Evolutionary conservation across 2,888 invertebrate genomes (phyloP).

Genomic region (Caenorhabditis virilis): DNA sequence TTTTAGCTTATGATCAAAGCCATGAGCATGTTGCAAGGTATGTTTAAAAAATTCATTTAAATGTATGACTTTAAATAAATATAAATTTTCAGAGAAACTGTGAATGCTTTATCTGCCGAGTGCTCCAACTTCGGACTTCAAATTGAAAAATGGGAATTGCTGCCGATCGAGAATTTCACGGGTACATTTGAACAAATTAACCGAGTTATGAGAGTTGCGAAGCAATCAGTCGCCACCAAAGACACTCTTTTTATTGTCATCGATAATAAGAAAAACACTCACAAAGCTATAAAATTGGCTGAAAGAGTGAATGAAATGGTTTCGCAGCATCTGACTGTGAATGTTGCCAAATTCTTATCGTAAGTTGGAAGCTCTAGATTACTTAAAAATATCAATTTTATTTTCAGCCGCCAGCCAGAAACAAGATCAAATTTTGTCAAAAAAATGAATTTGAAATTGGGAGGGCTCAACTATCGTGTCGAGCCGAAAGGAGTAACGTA

Average conservation of each 20-base stretch:
- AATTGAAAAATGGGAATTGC: background rate
- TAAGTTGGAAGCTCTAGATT: background rate
- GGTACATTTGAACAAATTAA: too few species aligned
- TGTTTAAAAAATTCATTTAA: too few species aligned
- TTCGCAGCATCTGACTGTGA: conserved; percentile 31
- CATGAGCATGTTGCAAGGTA: background rate
- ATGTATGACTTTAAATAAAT: too few species aligned
- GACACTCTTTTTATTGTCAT: too few species aligned
- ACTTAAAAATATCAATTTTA: background rate
- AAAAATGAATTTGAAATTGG: conserved; percentile 36
- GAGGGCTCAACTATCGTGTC: conserved; percentile 35
- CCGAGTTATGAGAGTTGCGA: too few species aligned
- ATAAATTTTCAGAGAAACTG: conserved; percentile 1
- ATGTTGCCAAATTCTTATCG: conserved; percentile 8
- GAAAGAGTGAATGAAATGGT: conserved; percentile 19
- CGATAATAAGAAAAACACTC: too few species aligned
- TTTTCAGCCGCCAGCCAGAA: conserved; percentile 5
- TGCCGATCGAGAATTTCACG: too few species aligned
- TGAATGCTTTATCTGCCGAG: background rate
- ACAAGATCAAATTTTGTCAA: conserved; percentile 18
- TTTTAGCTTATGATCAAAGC: background rate
- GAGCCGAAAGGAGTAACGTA: conserved; percentile 10
- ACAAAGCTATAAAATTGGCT: conserved; percentile 27
- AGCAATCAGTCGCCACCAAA: too few species aligned
- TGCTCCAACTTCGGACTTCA: background rate